Evolutionary conservation across 37 sponge, comb jelly and placozoan genomes (phyloP), one percentile per base, ranked within the genome.

Genomic region (Ephydatia muelleri): DNA sequence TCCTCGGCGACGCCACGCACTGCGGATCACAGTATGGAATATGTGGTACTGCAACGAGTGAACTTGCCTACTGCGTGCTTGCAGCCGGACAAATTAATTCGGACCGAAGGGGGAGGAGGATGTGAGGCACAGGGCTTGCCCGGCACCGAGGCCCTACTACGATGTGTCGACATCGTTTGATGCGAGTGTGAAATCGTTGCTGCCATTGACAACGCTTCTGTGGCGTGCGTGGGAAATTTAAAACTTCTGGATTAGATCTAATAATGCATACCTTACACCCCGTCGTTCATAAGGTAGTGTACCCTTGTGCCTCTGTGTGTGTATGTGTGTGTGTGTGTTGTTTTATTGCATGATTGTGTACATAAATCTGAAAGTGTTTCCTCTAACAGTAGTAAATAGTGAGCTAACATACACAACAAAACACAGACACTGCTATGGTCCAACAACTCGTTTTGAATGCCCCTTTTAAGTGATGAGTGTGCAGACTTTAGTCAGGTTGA

Each of bases 31-130:
- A 65, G 5, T 27, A 64, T 29, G 19, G 22, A 28, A 80, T 65
- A 80, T 68, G 34, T 31, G 3, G 25, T 13, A n/a, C 66, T 9
- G 22, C 33, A 1, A 4, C n/a, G 14, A 33, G 35, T 19, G 47
- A 12, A 64, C 94, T 91, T 38, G 91, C 94, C 94, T 48, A 94
- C 81, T 26, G 34, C 39, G 36, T 91, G 91, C 69, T 82, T 88
- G 21, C 92, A 88, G 13, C 89, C 89, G 2, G 83, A 43, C 0
- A 91, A 77, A 27, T 91, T 91, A 39, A 91, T 78, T 34, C 76
- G 49, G 31, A 87, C 70, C 1, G 57, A 57, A 14, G 57, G 47
- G 4, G 8, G 57, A 57, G 57, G 57, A 11, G 8, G 57, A 57
- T 14, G 57, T 57, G 57, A 57, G 16, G 16, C 57, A 57, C 57